Percentiles rank a stretch among this genome's conserved stretches.
Conservation (phyloP, 64 coral and sea anemone genomes). For the Stylophora pistillata region DNA sequence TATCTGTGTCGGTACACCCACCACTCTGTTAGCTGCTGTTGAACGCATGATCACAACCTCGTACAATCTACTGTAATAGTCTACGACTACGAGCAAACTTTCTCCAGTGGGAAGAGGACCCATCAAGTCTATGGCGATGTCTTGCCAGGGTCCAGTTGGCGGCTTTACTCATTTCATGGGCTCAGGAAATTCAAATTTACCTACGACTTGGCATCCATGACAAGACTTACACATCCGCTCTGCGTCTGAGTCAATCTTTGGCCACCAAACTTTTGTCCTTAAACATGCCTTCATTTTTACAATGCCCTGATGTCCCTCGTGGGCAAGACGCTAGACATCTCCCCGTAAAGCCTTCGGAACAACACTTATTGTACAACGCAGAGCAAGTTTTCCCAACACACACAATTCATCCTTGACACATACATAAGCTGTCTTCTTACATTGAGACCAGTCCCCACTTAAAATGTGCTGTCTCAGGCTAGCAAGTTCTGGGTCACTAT, state of each 20-base stretch:
- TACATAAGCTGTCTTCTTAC: constrained; percentile 14
- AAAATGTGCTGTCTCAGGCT: constrained; percentile 19
- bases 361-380: not conserved
- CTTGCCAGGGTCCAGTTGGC: constrained; percentile 19
- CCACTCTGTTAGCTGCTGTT: constrained; percentile 20
- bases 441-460: constrained; percentile 26
- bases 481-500: constrained; percentile 33
- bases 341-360: not conserved
- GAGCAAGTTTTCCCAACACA: not conserved
- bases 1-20: not conserved
- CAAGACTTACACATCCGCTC: constrained; percentile 7
- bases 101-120: constrained; percentile 5
- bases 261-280: not conserved
- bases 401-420: constrained; percentile 14
- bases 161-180: constrained; percentile 9
- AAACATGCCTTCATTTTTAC: constrained; percentile 14
- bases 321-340: not conserved
- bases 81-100: constrained; percentile 22
- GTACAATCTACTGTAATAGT: constrained; percentile 49
- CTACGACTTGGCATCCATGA: constrained; percentile 24
- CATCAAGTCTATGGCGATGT: constrained; percentile 19
- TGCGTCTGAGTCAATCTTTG: not conserved
- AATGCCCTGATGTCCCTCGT: not conserved
- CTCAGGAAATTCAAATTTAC: not conserved
- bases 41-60: constrained; percentile 56